Base-by-base conservation (phyloP, 1,140 invertebrate species). In the Ceratosolen solmsi region DNA sequence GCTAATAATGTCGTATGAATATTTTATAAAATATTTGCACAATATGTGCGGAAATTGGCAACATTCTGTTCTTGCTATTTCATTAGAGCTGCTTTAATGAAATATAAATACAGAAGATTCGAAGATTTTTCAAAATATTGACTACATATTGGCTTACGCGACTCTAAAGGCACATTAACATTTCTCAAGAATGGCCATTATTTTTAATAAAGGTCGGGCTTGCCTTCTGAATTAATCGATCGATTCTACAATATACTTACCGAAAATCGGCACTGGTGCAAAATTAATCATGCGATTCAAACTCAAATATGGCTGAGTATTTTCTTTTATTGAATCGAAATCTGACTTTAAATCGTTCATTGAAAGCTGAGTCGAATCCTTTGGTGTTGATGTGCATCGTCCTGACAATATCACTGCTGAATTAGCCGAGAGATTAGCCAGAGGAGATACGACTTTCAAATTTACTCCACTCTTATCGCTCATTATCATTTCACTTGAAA, bases 181-280 rank as follows among this genome's bases (percentile, higher is more conserved):
- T n/a, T n/a, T n/a, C n/a, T n/a, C n/a, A n/a, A n/a, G n/a, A n/a
- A n/a, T n/a, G n/a, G n/a, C n/a, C n/a, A n/a, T n/a, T n/a, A n/a
- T n/a, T n/a, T n/a, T n/a, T n/a, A n/a, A n/a, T n/a, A n/a, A n/a
- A n/a, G n/a, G n/a, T n/a, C n/a, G n/a, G n/a, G n/a, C n/a, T n/a
- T n/a, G n/a, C n/a, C n/a, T n/a, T n/a, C n/a, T n/a, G 13, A 46
- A 46, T 46, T 7, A 13, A 46, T 46, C 5, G 41, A 60, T 11
- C n/a, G 41, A 30, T 49, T 49, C n/a, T n/a, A n/a, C n/a, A n/a
- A n/a, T n/a, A n/a, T 58, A 79, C 51, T 25, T 72, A 79, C 78
- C 78, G 13, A 79, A 79, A 58, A 79, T 79, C 36, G 78, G 78
- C 27, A 41, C 5, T n/a, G 75, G 51, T 33, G 60, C 38, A 27